A percentile compares a stretch with the other conserved stretches of the same genome.
Conservation (phyloP, 2,797 vertebrate genomes). For the Fringilla coelebs region DNA sequence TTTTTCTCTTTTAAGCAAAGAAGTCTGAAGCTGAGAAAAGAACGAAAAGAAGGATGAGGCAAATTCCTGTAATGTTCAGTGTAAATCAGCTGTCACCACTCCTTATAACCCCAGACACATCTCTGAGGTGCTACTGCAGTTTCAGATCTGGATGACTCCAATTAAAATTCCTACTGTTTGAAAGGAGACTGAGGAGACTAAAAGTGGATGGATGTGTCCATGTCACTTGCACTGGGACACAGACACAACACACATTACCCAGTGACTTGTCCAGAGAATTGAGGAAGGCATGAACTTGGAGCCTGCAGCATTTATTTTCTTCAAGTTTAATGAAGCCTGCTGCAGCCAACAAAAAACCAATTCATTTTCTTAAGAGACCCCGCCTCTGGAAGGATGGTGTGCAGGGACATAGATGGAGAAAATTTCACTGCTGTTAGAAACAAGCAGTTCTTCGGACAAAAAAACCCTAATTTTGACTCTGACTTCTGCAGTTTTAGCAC, state of each 20-base stretch:
- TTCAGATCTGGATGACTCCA: neutral
- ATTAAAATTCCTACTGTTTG: neutral
- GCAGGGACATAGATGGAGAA: neutral
- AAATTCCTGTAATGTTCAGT: neutral
- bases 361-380: neutral
- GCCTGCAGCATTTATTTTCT: neutral
- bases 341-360: neutral
- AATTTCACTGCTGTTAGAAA: neutral
- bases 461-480: neutral
- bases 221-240: neutral
- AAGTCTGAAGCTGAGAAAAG: neutral
- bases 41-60: neutral
- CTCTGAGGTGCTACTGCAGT: neutral
- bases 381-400: neutral
- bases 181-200: neutral
- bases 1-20: neutral
- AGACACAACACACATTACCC: accelerated
- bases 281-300: neutral
- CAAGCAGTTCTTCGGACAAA: neutral
- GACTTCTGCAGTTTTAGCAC: neutral
- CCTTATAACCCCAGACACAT: neutral
- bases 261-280: neutral
- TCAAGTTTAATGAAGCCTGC: neutral
- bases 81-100: neutral
- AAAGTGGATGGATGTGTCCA: neutral